Evolutionary conservation across 1,140 invertebrate species (phyloP).

Genomic region (Pristionchus pacificus): DNA sequence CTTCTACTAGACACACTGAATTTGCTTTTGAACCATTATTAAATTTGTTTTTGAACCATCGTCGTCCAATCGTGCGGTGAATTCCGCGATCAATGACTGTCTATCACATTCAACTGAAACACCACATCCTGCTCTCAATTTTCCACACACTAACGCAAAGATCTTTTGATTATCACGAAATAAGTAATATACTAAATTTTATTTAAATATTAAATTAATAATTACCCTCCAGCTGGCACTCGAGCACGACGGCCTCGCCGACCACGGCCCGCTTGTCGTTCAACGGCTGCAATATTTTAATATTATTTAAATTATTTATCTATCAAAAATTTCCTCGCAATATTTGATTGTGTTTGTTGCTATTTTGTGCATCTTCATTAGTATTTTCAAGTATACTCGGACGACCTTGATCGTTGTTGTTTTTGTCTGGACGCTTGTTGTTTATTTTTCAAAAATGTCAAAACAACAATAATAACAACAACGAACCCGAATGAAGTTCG

Average conservation of each 20-base stretch:
- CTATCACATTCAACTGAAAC: too few relatives aligned
- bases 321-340: not conserved
- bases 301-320: constrained; percentile 12
- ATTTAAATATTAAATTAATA: constrained; percentile 52
- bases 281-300: constrained; percentile 43
- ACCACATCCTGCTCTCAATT: too few relatives aligned
- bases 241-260: constrained; percentile 50
- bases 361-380: constrained; percentile 10
- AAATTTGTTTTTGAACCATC: too few relatives aligned
- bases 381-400: constrained; percentile 16
- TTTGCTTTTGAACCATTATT: too few relatives aligned
- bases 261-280: constrained; percentile 52
- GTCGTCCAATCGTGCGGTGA: too few relatives aligned
- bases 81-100: too few relatives aligned
- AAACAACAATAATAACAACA: too few relatives aligned
- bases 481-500: constrained; percentile 47
- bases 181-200: too few relatives aligned
- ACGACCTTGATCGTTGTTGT: not conserved
- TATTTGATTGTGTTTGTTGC: constrained; percentile 4
- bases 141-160: too few relatives aligned
- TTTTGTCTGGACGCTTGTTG: not conserved
- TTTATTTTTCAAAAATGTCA: too few relatives aligned
- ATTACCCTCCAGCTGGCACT: constrained; percentile 56
- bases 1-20: too few relatives aligned
- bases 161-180: constrained; percentile 44